Base-by-base conservation (phyloP, 2,113 vertebrate species). In the Sebastes schlegelii region DNA sequence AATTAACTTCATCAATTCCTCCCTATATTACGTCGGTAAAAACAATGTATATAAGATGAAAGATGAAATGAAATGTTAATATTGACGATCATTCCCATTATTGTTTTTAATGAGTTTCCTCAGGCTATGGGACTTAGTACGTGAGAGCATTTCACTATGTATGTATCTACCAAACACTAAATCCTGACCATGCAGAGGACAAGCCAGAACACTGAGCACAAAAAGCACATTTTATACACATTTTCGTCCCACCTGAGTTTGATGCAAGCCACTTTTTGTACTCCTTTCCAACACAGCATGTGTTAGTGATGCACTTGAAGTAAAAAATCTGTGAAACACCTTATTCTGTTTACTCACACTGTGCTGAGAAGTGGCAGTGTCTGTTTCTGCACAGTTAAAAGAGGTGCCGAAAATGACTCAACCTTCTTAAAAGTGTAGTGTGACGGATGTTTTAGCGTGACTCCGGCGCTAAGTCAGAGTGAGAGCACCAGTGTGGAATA, bases 401-500 rank as follows among this genome's bases (percentile, higher is more conserved):
- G 23, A 81, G 63, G 43, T 61, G 57, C 13, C 65, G 12, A 69
- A 45, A 79, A 68, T 72, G 64, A 84, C n/a, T 88, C 82, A 88
- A 70, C 71, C 23, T 9, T 58, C 77, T 77, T 79, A n/a, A 86
- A 86, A 73, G 52, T 74, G 77, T 11, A 43, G 55, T 58, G 80
- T 26, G 23, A 71, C 1, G 71, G 75, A 87, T 73, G 51, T 62
- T 40, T 72, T 11, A 71, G 51, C 54, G 26, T 64, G 57, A 78
- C 42, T 73, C 51, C 8, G 19, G 51, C 43, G 10, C 49, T 8
- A 45, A 21, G 43, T 77, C 55, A 75, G 48, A 68, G 72, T 82
- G 67, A 74, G 71, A 68, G 43, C 52, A 64, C 55, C 26, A 66
- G 76, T 61, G 89, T 83, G 74, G 77, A 82, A 52, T 65, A 60